Evolutionary conservation across 2,888 invertebrate genomes (phyloP), one percentile per base, ranked within the genome.

Genomic region (Sphaerophoria rueppellii): DNA sequence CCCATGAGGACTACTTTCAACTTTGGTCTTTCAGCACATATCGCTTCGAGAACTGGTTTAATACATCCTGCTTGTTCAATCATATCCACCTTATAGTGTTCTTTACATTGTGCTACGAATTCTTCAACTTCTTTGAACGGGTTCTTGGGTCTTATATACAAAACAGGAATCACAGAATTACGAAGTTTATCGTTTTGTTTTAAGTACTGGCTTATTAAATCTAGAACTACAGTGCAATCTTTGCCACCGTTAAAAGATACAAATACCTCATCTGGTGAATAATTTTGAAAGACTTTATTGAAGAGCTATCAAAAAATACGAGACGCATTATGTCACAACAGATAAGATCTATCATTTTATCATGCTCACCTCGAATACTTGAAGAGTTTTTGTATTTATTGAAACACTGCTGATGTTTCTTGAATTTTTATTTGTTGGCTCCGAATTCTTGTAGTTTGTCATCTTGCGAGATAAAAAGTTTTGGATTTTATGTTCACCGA

Each of bases 191-290:
- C 91, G 83, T 75, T 91, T 88, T 87, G 92, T 86, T 82, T 80
- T 7, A 89, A 89, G 77, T 88, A 90, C 11, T 87, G 87, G 67
- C 88, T 88, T 12, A 92, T 92, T 85, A 98, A 91, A 91, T 97
- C 96, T 48, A 99, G 92, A 12, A 99, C 93, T 0, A 96, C 97
- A 0, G 99, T 99, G 90, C 99, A 99, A 92, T 99, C 99, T 93
- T 99, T 99, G 1, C 99, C 99, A 4, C 99, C 99, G 90, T 99
- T 99, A 92, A 99, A 99, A 35, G 98, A 96, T 40, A 99, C 90
- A 89, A 98, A 97, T 14, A 98, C 93, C 91, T 97, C 95, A 72
- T 95, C 93, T 24, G 95, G 90, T n/a, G 94, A 93, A 90, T 94
- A 97, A 65, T 93, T 89, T 58, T 92, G 90, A 88, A 95, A 93